These are phyloP conservation scores for Leptonema lineaticorne DNA, from an alignment of 1,140 invertebrate species.

Conservation along the genomic window DNA sequence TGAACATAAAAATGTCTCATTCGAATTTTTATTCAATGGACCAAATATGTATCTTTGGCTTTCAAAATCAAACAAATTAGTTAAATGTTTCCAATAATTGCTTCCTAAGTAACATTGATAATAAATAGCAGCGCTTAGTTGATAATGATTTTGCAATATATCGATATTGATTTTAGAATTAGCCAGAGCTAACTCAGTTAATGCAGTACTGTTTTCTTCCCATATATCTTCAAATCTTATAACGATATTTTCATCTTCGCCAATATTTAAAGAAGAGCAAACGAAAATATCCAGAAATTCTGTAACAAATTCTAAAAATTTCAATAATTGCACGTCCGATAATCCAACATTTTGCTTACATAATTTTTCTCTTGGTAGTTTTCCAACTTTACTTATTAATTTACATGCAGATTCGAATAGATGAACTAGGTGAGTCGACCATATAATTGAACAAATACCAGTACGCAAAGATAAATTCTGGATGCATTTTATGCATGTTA, in stretches of 20 bases:
- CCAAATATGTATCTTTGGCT: constrained; percentile 43
- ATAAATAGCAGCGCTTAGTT: constrained; percentile 72
- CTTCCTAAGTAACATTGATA: constrained; percentile 78
- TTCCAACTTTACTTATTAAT: constrained; percentile 86
- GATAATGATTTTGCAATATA: constrained; percentile 75
- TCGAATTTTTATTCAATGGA: constrained; percentile 45
- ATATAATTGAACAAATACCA: constrained; percentile 80
- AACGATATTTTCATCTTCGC: constrained; percentile 52
- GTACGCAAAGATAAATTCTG: constrained; percentile 64
- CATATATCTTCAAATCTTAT: constrained; percentile 69
- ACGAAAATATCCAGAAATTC: constrained; percentile 77
- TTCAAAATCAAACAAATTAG: constrained; percentile 71
- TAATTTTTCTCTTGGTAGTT: constrained; percentile 81
- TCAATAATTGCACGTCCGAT: constrained; percentile 64
- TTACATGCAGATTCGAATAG: constrained; percentile 71
- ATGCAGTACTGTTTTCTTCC: constrained; percentile 63
- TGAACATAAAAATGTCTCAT: background rate
- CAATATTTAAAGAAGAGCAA: constrained; percentile 57
- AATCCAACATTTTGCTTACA: constrained; percentile 75
- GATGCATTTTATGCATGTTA: constrained; percentile 64
- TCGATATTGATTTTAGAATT: constrained; percentile 74
- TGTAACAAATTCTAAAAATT: constrained; percentile 69
- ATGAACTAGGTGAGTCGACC: constrained; percentile 81
- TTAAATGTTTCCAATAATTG: constrained; percentile 70
- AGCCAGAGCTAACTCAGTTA: constrained; percentile 75